Conservation (phyloP, 2,797 vertebrate genomes). For the Xiphophorus birchmanni region DNA sequence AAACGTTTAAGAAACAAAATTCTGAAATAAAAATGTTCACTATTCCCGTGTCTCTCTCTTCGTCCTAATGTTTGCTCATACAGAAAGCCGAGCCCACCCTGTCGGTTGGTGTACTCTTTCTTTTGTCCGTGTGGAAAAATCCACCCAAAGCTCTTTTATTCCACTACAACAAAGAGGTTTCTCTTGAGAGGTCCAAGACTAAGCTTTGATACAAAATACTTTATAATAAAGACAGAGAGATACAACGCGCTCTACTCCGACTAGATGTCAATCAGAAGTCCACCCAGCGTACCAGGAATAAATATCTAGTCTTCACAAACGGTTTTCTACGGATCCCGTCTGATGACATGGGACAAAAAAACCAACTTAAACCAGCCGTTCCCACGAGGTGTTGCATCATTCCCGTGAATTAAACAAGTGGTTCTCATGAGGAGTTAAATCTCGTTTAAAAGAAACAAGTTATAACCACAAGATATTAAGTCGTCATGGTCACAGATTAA, state of each 20-base stretch:
- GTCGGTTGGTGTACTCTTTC: slow-evolving; percentile 29
- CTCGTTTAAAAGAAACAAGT: too few species aligned
- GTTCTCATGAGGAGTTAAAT: too few species aligned
- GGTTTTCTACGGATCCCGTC: neutral
- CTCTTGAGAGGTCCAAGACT: neutral
- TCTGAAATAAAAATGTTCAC: neutral
- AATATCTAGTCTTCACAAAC: neutral
- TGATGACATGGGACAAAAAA: too few species aligned
- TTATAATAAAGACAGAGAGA: neutral
- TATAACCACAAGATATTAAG: too few species aligned
- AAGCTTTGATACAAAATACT: neutral
- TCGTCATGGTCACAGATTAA: too few species aligned
- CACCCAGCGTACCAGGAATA: neutral
- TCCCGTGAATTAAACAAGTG: too few species aligned
- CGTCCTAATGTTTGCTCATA: slow-evolving; percentile 48
- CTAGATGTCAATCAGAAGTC: neutral
- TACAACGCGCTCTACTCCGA: neutral
- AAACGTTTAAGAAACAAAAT: neutral
- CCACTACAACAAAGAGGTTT: slow-evolving; percentile 6
- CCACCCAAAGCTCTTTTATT: slow-evolving; percentile 12
- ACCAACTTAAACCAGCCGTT: too few species aligned
- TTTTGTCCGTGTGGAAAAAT: slow-evolving; percentile 21
- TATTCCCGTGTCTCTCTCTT: slow-evolving; percentile 13
- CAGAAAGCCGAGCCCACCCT: slow-evolving; percentile 32
- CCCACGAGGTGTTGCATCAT: too few species aligned